Conservation (phyloP, 2,113 vertebrate species). For the Setophaga kirtlandii region DNA sequence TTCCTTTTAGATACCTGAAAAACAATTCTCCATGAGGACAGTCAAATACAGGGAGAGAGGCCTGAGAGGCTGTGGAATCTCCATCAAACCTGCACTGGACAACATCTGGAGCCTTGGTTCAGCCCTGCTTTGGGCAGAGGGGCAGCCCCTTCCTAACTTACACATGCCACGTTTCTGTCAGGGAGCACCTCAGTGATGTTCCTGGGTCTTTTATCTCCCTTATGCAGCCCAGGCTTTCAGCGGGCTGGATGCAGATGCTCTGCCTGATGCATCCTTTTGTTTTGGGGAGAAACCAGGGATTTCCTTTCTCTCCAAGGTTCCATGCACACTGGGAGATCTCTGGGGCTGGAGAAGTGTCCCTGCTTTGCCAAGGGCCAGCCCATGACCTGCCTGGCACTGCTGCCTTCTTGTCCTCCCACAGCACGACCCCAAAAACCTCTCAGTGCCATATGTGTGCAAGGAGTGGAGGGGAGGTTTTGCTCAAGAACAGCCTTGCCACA, state of each 20-base stretch:
- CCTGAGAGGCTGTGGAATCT: neutral
- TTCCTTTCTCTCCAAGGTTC: neutral
- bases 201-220: neutral
- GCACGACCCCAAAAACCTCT: neutral
- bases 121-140: neutral
- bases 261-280: neutral
- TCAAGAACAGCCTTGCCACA: neutral
- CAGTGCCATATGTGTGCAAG: neutral
- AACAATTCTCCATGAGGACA: neutral
- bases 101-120: neutral
- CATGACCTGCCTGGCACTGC: neutral
- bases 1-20: neutral
- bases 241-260: neutral
- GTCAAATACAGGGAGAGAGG: neutral
- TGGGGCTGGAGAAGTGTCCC: neutral
- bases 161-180: neutral
- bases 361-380: neutral
- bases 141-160: neutral
- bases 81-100: neutral
- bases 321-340: neutral
- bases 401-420: neutral
- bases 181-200: neutral
- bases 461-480: neutral
- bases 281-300: neutral
- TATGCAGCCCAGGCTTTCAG: neutral